A percentile compares a stretch with the other conserved stretches of the same genome.
Conservation (phyloP, 1,140 invertebrate species). For the Scaptodrosophila lebanonensis region DNA sequence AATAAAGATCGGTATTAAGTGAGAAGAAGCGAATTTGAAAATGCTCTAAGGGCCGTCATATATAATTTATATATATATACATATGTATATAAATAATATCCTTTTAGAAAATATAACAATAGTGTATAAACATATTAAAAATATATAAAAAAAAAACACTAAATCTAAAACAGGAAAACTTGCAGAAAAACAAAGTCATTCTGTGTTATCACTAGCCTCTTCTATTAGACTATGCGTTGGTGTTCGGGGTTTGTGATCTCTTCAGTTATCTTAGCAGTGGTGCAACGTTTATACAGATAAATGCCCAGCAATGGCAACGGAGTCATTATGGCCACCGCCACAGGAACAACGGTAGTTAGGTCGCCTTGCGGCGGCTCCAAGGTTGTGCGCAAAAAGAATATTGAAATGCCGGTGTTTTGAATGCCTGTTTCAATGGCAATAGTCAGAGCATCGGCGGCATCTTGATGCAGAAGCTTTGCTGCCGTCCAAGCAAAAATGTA, state of each 20-base stretch:
- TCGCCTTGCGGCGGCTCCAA: constrained; percentile 86
- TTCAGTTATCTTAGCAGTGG: neutral
- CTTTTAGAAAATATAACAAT: neutral
- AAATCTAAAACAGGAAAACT: constrained; percentile 1
- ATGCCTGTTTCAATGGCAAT: constrained; percentile 96
- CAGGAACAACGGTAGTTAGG: constrained; percentile 91
- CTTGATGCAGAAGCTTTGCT: constrained; percentile 81
- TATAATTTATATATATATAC: constrained; percentile 14
- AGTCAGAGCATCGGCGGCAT: constrained; percentile 84
- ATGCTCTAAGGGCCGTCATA: too few species aligned
- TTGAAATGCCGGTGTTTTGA: constrained; percentile 95
- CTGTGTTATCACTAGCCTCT: too few species aligned
- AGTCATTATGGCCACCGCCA: constrained; percentile 94
- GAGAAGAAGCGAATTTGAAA: too few species aligned
- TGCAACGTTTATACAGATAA: constrained; percentile 50
- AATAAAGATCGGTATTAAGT: too few species aligned
- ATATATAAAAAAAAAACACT: constrained; percentile 16
- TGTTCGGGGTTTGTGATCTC: constrained; percentile 18
- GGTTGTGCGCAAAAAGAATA: constrained; percentile 84
- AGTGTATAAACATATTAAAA: constrained; percentile 5
- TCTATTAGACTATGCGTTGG: constrained; percentile 37
- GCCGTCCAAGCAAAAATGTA: constrained; percentile 86
- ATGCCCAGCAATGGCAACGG: constrained; percentile 86
- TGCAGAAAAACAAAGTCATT: too few species aligned
- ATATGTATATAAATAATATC: constrained; percentile 6